Evolutionary conservation across 37 sponge, comb jelly and placozoan species (phyloP).

Genomic region (Beroe forskalii): DNA sequence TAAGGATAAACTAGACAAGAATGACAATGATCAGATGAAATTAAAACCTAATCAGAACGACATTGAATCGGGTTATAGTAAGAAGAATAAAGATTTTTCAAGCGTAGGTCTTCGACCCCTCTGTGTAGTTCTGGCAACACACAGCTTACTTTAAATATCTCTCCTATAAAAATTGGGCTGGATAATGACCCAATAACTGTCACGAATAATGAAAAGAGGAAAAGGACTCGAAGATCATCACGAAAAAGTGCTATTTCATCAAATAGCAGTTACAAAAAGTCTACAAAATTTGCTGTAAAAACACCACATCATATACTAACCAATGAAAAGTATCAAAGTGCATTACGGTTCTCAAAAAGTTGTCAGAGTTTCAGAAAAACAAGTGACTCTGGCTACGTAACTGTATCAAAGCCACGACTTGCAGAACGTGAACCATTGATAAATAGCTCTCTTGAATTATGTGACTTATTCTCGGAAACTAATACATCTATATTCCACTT

Average conservation of each 20-base stretch:
- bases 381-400: background rate
- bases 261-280: too few relatives aligned
- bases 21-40: too few relatives aligned
- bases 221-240: too few relatives aligned
- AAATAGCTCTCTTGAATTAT: background rate
- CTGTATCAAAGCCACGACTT: background rate
- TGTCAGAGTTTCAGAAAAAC: background rate
- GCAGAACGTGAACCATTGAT: background rate
- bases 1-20: background rate
- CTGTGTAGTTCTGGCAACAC: background rate
- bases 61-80: too few relatives aligned
- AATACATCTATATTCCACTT: background rate
- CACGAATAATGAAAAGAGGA: background rate
- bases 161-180: background rate
- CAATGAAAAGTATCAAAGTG: background rate
- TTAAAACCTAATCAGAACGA: too few relatives aligned
- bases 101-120: constrained; percentile 18
- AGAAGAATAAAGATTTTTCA: too few relatives aligned
- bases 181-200: too few relatives aligned
- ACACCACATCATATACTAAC: background rate
- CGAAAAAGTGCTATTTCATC: too few relatives aligned
- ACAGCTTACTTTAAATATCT: background rate
- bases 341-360: background rate
- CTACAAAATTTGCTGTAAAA: background rate
- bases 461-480: background rate